A percentile compares a stretch with the other conserved stretches of the same genome.
Conservation (phyloP, 2,797 vertebrate genomes). For the Lophius americanus region DNA sequence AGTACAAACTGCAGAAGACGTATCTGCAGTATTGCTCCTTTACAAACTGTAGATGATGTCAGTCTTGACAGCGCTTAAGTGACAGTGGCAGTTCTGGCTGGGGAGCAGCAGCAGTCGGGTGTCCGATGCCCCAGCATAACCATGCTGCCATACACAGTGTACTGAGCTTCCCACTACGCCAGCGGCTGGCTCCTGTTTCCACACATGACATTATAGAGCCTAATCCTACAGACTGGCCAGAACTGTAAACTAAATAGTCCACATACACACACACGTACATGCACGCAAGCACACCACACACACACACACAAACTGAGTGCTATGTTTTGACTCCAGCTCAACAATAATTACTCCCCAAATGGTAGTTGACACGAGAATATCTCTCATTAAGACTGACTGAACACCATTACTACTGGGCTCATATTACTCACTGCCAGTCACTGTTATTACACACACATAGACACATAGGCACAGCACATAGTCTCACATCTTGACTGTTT, state of each 20-base stretch:
- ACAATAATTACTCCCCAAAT: slow-evolving; percentile 74
- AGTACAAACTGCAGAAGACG: too few species aligned
- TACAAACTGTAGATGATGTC: background rate
- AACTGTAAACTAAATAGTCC: slow-evolving; percentile 75
- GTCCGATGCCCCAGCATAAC: slow-evolving; percentile 60
- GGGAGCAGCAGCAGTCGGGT: slow-evolving; percentile 37
- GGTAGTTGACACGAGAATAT: slow-evolving; percentile 68
- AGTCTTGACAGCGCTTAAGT: slow-evolving; percentile 21
- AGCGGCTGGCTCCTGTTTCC: slow-evolving; percentile 76
- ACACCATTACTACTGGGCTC: slow-evolving; percentile 58
- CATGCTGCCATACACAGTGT: slow-evolving; percentile 64
- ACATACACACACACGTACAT: slow-evolving; percentile 55
- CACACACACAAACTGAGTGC: slow-evolving; percentile 18
- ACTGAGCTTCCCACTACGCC: slow-evolving; percentile 65
- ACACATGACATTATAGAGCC: slow-evolving; percentile 69
- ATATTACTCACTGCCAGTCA: slow-evolving; percentile 63
- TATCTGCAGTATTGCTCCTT: too few species aligned
- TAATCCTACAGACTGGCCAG: slow-evolving; percentile 75
- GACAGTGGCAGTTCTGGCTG: slow-evolving; percentile 54
- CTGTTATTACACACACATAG: slow-evolving; percentile 28
- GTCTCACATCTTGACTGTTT: slow-evolving; percentile 28
- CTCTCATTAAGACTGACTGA: slow-evolving; percentile 66
- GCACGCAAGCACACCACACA: slow-evolving; percentile 16
- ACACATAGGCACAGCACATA: slow-evolving; percentile 11
- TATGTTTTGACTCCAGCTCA: slow-evolving; percentile 73